These are phyloP conservation scores for Drosophila quadrilineata DNA, from an alignment of 1,140 invertebrate species.

Conservation along the genomic window DNA sequence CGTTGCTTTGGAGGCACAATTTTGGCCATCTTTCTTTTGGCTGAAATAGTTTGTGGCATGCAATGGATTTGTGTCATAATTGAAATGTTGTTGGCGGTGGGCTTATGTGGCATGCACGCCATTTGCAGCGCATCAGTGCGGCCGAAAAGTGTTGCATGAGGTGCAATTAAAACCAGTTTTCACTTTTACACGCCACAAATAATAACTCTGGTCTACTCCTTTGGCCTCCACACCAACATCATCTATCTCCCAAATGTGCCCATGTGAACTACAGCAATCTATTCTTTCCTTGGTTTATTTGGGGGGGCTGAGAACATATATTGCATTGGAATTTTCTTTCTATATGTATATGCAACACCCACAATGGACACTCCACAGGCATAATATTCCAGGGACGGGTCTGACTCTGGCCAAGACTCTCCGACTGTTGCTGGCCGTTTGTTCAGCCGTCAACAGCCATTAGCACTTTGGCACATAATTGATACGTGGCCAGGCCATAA, in stretches of 20 bases:
- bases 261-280: conserved; percentile 13
- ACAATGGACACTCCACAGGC: conserved; percentile 20
- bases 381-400: background rate
- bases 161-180: conserved; percentile 69
- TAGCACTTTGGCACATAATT: conserved; percentile 81
- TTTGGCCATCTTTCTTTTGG: conserved; percentile 35
- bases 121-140: conserved; percentile 36
- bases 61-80: conserved; percentile 75
- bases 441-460: conserved; percentile 77
- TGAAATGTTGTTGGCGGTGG: conserved; percentile 44
- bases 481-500: conserved; percentile 75
- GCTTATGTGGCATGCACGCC: conserved; percentile 44
- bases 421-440: conserved; percentile 19
- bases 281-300: too few relatives aligned
- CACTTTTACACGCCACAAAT: conserved; percentile 52
- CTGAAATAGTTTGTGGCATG: conserved; percentile 51
- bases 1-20: too few relatives aligned
- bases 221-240: background rate
- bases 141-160: background rate
- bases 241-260: too few relatives aligned
- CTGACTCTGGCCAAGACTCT: conserved; percentile 5
- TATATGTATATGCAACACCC: conserved; percentile 24
- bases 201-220: background rate
- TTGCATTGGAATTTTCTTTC: conserved; percentile 27
- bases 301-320: conserved; percentile 23